phyloP scores from a whole-genome alignment of 2,797 vertebrate species.

The Ceryle rudis region DNA sequence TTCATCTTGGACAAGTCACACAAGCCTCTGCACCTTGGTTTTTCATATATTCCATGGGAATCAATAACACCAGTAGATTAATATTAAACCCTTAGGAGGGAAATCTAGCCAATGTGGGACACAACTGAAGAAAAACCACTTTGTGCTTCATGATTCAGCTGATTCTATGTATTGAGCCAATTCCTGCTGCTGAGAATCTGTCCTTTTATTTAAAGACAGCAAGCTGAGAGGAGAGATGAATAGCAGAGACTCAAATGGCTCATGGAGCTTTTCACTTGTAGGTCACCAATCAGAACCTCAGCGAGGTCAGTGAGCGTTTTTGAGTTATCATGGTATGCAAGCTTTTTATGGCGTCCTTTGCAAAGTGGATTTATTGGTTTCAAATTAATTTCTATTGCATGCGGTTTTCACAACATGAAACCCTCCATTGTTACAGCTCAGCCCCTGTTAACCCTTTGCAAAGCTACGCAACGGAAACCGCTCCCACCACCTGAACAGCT shows the following conservation, averaged over 20 bases:
- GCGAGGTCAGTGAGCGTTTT: not conserved
- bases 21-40: not conserved
- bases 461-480: not conserved
- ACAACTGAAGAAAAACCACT: not conserved
- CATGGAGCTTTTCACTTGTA: slow-evolving; percentile 29
- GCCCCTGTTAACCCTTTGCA: not conserved
- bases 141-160: not conserved
- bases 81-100: not conserved
- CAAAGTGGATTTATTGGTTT: slow-evolving; percentile 14
- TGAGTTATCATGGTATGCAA: not conserved
- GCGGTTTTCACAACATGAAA: not conserved
- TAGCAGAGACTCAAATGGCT: slow-evolving; percentile 25
- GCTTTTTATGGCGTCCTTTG: not conserved
- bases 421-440: not conserved
- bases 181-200: slow-evolving; percentile 23
- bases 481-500: not conserved
- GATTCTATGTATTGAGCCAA: not conserved
- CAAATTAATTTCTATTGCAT: not conserved
- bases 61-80: not conserved
- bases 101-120: not conserved
- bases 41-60: not conserved
- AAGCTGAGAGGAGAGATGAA: slow-evolving; percentile 23
- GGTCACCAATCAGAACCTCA: slow-evolving; percentile 41
- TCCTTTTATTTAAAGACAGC: slow-evolving; percentile 15
- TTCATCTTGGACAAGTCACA: not conserved